Percentiles rank a stretch among this genome's conserved stretches.
Evolutionary conservation across 2,888 invertebrate genomes (phyloP).

Genomic region (Eristalinus aeneus): DNA sequence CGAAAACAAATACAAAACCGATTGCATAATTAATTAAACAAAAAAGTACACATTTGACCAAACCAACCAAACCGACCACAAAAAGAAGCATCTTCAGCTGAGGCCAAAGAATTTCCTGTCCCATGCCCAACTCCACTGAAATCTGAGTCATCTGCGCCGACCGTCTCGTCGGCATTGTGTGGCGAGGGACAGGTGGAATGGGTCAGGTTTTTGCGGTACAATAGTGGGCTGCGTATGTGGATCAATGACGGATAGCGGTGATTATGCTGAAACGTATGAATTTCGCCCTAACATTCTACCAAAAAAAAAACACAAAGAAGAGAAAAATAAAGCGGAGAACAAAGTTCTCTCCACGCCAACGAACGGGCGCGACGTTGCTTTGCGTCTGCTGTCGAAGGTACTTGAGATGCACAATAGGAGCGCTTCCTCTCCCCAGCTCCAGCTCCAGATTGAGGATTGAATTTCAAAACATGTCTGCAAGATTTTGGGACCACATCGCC

Average conservation of each 20-base stretch:
- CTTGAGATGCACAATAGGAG: slow-evolving; percentile 48
- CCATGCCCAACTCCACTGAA: slow-evolving; percentile 15
- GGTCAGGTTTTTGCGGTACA: slow-evolving; percentile 33
- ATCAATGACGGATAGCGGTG: slow-evolving; percentile 50
- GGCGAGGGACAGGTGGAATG: slow-evolving; percentile 32
- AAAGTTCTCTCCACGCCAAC: not conserved
- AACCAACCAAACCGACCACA: not conserved
- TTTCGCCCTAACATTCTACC: not conserved
- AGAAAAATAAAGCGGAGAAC: not conserved
- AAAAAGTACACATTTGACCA: slow-evolving; percentile 14
- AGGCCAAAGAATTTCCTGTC: slow-evolving; percentile 41
- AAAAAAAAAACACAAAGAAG: too few relatives aligned
- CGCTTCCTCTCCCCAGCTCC: not conserved
- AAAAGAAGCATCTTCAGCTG: not conserved
- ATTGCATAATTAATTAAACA: slow-evolving; percentile 41
- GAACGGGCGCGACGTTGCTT: slow-evolving; percentile 10
- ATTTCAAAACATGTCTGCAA: slow-evolving; percentile 58
- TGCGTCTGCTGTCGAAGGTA: slow-evolving; percentile 41
- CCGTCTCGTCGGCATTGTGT: not conserved
- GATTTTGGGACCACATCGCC: slow-evolving; percentile 16
- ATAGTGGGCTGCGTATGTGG: slow-evolving; percentile 12
- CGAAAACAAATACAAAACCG: not conserved
- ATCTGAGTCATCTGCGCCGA: slow-evolving; percentile 40
- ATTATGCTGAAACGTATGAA: slow-evolving; percentile 34
- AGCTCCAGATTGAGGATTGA: slow-evolving; percentile 19